phyloP scores from a whole-genome alignment of 2,113 vertebrate genomes.

The Oriolus oriolus region DNA sequence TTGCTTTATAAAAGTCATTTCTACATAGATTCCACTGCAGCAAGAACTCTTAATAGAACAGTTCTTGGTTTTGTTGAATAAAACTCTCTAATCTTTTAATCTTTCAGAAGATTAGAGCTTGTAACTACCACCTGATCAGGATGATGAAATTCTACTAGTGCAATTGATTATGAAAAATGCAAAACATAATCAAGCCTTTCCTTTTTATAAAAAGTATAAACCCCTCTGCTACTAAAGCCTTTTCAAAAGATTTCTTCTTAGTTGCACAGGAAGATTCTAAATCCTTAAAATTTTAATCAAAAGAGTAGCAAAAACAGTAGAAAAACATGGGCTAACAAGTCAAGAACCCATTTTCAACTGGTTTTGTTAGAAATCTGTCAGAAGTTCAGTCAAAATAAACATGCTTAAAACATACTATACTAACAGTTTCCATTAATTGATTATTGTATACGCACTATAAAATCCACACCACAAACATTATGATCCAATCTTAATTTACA shows the following conservation, averaged over 20 bases:
- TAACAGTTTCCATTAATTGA: not conserved
- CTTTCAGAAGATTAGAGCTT: conserved; percentile 42
- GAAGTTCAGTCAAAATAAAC: not conserved
- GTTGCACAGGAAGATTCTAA: not conserved
- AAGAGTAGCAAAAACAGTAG: not conserved
- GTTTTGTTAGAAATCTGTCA: not conserved
- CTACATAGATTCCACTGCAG: not conserved
- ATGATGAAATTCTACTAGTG: conserved; percentile 19
- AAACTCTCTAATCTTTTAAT: conserved; percentile 53
- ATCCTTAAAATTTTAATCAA: not conserved
- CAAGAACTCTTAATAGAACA: not conserved
- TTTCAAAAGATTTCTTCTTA: not conserved
- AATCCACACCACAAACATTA: not conserved
- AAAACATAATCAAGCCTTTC: not conserved
- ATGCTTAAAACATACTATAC: not conserved
- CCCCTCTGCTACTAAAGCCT: not conserved
- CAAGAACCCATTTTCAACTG: not conserved
- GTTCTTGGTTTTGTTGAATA: not conserved
- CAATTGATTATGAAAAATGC: not conserved
- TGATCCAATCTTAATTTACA: not conserved
- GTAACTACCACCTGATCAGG: conserved; percentile 42
- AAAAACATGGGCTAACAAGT: not conserved
- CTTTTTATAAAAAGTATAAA: not conserved
- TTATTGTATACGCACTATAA: not conserved
- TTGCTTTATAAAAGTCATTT: not conserved